phyloP scores from a whole-genome alignment of 1,140 invertebrate genomes.

The Trichogramma pretiosum region DNA sequence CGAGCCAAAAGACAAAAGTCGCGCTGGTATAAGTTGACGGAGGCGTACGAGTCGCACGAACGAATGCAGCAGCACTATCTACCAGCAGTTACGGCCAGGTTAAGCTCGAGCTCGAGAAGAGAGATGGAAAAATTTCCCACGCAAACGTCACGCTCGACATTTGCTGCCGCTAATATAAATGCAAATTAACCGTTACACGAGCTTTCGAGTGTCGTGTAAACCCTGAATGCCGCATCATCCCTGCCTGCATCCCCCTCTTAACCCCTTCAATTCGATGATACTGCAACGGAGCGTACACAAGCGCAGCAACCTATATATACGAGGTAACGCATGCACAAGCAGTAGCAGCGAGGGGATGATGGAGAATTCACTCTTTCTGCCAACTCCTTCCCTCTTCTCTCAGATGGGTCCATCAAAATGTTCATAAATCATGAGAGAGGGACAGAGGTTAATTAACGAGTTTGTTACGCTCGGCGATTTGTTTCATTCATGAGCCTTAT shows the following conservation, averaged over 20 bases:
- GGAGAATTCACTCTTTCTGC: no score
- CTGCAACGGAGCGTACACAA: background rate
- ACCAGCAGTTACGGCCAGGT: no score
- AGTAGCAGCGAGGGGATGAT: no score
- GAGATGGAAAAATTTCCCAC: no score
- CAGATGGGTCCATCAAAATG: background rate
- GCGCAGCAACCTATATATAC: background rate
- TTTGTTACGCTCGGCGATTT: no score
- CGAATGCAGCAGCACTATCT: no score
- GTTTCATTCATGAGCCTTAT: no score
- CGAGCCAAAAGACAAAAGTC: no score
- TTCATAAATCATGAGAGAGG: slow-evolving; percentile 10
- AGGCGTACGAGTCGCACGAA: no score
- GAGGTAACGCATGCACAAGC: background rate
- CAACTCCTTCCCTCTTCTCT: no score
- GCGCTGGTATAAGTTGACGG: no score
- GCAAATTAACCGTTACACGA: slow-evolving; percentile 25
- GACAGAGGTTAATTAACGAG: slow-evolving; percentile 8
- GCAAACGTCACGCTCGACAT: no score
- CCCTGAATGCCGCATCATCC: background rate
- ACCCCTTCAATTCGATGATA: background rate
- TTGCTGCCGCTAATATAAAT: slow-evolving; percentile 31
- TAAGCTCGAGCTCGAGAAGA: background rate
- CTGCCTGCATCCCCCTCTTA: background rate
- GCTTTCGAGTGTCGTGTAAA: slow-evolving; percentile 17